Percentiles rank a stretch among this genome's conserved stretches.
Conservation (phyloP, 2,113 vertebrate species). For the Tachuris rubrigastra region DNA sequence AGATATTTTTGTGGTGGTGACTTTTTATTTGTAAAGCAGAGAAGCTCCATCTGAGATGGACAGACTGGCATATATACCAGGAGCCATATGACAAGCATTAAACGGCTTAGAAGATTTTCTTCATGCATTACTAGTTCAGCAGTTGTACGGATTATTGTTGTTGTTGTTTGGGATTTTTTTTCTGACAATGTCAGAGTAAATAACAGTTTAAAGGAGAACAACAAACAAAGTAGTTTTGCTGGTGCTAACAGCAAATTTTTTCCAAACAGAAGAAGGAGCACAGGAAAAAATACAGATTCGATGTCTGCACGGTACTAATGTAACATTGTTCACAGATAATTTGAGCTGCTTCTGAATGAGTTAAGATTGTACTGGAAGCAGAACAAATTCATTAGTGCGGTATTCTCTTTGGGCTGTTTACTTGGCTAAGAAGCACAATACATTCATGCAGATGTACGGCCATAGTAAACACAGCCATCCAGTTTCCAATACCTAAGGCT, state of each 20-base stretch:
- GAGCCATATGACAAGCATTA: constrained; percentile 34
- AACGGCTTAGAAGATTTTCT: constrained; percentile 47
- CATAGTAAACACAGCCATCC: neutral
- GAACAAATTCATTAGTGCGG: neutral
- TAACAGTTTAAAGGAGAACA: constrained; percentile 4
- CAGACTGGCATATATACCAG: neutral
- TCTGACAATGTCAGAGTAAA: neutral
- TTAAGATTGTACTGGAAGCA: neutral
- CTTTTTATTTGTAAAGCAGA: neutral
- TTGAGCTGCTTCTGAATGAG: neutral
- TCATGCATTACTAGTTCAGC: constrained; percentile 46
- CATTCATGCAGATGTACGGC: neutral
- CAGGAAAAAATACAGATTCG: neutral
- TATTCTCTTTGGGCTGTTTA: neutral
- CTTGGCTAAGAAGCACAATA: neutral
- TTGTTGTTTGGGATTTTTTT: neutral
- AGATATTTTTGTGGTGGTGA: neutral
- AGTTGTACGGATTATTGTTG: constrained; percentile 39
- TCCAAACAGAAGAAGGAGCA: neutral
- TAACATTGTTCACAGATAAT: neutral
- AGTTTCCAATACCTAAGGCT: neutral
- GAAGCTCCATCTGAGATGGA: neutral
- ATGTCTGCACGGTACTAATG: neutral
- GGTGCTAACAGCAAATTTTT: neutral
- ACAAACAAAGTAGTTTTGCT: neutral